Conservation (phyloP, 2,797 vertebrate species). For the Huso huso region DNA sequence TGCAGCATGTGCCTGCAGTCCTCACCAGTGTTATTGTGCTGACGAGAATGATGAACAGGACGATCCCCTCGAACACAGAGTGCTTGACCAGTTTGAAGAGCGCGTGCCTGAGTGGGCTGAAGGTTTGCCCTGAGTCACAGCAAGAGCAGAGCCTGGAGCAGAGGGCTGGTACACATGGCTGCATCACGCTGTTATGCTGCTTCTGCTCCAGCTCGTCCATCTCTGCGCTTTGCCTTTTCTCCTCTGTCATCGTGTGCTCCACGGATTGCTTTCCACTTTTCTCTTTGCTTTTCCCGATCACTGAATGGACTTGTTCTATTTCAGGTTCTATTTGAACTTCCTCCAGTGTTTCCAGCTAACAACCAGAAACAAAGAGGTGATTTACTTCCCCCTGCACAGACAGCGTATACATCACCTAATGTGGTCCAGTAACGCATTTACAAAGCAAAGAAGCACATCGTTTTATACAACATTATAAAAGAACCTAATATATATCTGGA, state of each 20-base stretch:
- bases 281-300: constrained; percentile 5
- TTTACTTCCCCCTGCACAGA: too few relatives aligned
- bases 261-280: neutral
- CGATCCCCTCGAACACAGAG: constrained; percentile 15
- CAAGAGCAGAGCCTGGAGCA: constrained; percentile 14
- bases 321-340: constrained; percentile 9
- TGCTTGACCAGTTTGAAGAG: constrained; percentile 29
- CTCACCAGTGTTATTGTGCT: constrained; percentile 13
- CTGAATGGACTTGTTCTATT: neutral
- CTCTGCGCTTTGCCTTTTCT: constrained; percentile 12
- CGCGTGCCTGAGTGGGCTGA: neutral
- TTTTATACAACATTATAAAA: too few relatives aligned
- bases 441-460: too few relatives aligned
- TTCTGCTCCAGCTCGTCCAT: constrained; percentile 24
- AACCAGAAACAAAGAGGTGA: neutral
- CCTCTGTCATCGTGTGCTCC: neutral
- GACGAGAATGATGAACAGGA: constrained; percentile 19
- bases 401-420: too few relatives aligned
- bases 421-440: too few relatives aligned
- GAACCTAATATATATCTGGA: too few relatives aligned
- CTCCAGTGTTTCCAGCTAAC: constrained; percentile 13
- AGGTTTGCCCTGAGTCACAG: neutral
- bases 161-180: constrained; percentile 15
- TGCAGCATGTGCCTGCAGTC: too few relatives aligned
- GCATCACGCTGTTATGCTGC: constrained; percentile 23